Evolutionary conservation across 2,888 invertebrate genomes (phyloP), one percentile per base, ranked within the genome.

Genomic region (Spisula subtruncata): DNA sequence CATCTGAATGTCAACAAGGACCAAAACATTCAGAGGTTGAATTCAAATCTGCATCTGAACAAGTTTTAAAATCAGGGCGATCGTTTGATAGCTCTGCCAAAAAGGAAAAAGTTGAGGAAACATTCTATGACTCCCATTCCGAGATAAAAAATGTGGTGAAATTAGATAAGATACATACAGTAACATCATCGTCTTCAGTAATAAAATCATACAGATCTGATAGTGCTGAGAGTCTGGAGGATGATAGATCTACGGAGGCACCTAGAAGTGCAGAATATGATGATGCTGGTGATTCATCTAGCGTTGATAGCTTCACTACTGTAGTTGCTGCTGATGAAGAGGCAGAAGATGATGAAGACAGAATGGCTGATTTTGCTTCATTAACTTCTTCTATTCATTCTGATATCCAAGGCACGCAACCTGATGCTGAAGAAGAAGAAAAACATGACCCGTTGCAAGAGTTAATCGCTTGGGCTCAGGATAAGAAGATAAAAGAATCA

Each of bases 341-440:
- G n/a, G 94, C 94, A 8, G 94, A 94, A 2, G 94, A 93, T 80
- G 98, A 98, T 97, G 98, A 98, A 81, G 98, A 98, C 94, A 92
- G 96, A 88, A 90, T 96, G 75, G 97, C 98, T 80, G 98, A 98
- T 85, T 97, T 98, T 83, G 95, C 96, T 10, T 96, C 95, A 83
- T 95, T 95, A 95, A 96, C 95, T 54, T 97, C 98, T 25, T 96
- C 96, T n/a, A 94, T 96, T 88, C 96, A 96, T 82, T 96, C 97
- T 20, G 97, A 97, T 91, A 95, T 97, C 29, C 97, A 97, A 81
- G 91, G 93, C 80, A 87, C 90, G 41, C 89, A 92, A 79, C 66
- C 85, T n/a, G 93, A 93, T 54, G 93, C 85, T n/a, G 93, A 93
- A 60, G 93, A 93, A 14, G 92, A 92, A 1, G 89, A 91, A 80